Evolutionary conservation across 2,888 invertebrate species (phyloP).

Genomic region (Ceriagrion tenellum): DNA sequence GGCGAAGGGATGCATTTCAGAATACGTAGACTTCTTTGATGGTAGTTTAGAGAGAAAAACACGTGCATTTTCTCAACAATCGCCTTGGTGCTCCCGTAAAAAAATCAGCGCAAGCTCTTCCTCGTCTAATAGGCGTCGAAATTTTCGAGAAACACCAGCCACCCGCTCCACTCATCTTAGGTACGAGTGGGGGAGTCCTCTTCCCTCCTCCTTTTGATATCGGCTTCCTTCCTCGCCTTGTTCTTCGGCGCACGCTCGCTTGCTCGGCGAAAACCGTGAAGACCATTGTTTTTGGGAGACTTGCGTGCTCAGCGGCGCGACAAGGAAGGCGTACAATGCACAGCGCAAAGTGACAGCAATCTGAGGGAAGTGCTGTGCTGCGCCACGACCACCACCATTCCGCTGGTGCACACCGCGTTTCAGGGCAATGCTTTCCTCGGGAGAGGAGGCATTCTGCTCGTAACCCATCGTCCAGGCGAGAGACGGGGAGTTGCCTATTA

Average conservation of each 20-base stretch:
- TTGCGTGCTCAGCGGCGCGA: slow-evolving; percentile 20
- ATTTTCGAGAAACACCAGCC: not conserved
- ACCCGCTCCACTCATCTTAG: not conserved
- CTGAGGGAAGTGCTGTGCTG: not conserved
- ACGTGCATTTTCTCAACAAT: not conserved
- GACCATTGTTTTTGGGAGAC: not conserved
- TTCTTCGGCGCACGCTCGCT: not conserved
- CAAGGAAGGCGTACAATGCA: not conserved
- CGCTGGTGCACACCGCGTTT: not conserved
- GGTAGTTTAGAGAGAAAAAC: too few relatives aligned
- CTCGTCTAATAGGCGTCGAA: not conserved
- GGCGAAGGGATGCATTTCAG: too few relatives aligned
- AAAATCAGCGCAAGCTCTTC: not conserved
- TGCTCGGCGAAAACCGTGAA: not conserved
- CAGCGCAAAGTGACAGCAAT: slow-evolving; percentile 24
- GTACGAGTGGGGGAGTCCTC: not conserved
- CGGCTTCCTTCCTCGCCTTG: not conserved
- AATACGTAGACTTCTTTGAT: too few relatives aligned
- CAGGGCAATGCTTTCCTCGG: not conserved
- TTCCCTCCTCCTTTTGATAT: slow-evolving; percentile 10
- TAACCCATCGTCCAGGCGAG: not conserved
- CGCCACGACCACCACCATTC: too few relatives aligned
- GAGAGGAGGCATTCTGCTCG: not conserved
- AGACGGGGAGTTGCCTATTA: not conserved
- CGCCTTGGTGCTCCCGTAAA: not conserved